phyloP scores from a whole-genome alignment of 2,888 invertebrate species.

The Agriopis marginaria region DNA sequence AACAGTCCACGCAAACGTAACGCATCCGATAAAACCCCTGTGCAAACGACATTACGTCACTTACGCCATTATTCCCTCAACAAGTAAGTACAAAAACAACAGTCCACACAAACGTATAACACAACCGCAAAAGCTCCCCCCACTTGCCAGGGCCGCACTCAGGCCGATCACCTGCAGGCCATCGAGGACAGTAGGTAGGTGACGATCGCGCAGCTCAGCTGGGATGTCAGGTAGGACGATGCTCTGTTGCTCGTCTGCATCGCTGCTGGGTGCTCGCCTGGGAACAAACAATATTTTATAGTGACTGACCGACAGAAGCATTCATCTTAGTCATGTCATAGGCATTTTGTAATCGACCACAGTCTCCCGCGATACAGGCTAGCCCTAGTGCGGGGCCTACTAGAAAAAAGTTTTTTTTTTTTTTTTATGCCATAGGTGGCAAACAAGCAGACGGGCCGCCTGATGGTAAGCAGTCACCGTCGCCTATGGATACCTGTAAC shows the following conservation, averaged over 20 bases:
- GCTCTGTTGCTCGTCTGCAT: constrained; percentile 92
- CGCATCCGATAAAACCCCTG: neutral
- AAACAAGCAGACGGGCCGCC: too few relatives aligned
- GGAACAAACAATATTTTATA: neutral
- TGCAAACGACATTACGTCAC: neutral
- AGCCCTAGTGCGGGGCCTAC: too few relatives aligned
- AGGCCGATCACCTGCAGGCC: constrained; percentile 81
- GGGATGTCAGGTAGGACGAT: constrained; percentile 80
- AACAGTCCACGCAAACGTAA: neutral
- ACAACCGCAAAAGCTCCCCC: constrained; percentile 42
- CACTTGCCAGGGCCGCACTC: constrained; percentile 30
- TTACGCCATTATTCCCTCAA: neutral
- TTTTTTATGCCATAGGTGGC: too few relatives aligned
- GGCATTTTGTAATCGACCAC: too few relatives aligned
- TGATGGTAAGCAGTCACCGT: too few relatives aligned
- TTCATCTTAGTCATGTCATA: too few relatives aligned
- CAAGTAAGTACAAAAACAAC: constrained; percentile 21
- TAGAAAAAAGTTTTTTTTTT: too few relatives aligned
- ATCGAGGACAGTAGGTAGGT: constrained; percentile 78
- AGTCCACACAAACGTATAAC: constrained; percentile 16
- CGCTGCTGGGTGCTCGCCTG: constrained; percentile 95
- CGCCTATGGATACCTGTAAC: too few relatives aligned
- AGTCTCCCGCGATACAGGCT: too few relatives aligned
- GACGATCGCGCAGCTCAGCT: constrained; percentile 76
- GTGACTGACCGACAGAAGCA: too few relatives aligned